Evolutionary conservation across 2,888 invertebrate species (phyloP).

Genomic region (Napeogenes inachia): DNA sequence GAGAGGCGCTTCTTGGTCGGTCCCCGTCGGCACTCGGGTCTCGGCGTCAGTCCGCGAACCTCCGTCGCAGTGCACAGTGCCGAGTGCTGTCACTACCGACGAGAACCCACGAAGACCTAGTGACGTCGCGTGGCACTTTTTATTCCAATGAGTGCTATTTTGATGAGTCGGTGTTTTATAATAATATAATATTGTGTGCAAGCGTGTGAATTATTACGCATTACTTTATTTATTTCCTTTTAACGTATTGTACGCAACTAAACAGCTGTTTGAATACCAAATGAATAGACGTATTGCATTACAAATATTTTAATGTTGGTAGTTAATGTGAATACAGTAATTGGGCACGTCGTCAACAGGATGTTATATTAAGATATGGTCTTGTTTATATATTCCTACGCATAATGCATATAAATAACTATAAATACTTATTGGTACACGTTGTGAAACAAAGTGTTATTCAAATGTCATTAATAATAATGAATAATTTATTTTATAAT

Average conservation of each 20-base stretch:
- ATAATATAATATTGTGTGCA: not conserved
- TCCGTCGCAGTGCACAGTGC: constrained; percentile 25
- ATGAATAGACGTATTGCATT: constrained; percentile 16
- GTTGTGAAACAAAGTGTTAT: not conserved
- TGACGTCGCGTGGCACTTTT: constrained; percentile 25
- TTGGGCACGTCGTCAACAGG: constrained; percentile 14
- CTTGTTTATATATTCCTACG: not conserved
- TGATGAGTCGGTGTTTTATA: not conserved
- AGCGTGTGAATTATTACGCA: constrained; percentile 1
- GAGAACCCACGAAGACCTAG: not conserved
- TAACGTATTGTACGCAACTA: constrained; percentile 10
- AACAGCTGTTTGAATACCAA: constrained; percentile 31
- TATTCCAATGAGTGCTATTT: constrained; percentile 5
- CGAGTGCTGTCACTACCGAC: constrained; percentile 10
- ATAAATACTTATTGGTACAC: not conserved
- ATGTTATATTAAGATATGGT: constrained; percentile 1
- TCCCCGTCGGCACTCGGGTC: constrained; percentile 1
- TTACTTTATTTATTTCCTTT: not conserved
- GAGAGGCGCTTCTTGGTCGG: constrained; percentile 33
- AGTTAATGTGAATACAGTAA: constrained; percentile 9
- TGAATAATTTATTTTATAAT: too few relatives aligned
- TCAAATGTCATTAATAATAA: too few relatives aligned
- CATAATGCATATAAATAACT: too few relatives aligned
- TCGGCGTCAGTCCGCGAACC: constrained; percentile 29
- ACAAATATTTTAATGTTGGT: constrained; percentile 15